Evolutionary conservation across 2,888 invertebrate species (phyloP).

Genomic region (Drosophila monieri): DNA sequence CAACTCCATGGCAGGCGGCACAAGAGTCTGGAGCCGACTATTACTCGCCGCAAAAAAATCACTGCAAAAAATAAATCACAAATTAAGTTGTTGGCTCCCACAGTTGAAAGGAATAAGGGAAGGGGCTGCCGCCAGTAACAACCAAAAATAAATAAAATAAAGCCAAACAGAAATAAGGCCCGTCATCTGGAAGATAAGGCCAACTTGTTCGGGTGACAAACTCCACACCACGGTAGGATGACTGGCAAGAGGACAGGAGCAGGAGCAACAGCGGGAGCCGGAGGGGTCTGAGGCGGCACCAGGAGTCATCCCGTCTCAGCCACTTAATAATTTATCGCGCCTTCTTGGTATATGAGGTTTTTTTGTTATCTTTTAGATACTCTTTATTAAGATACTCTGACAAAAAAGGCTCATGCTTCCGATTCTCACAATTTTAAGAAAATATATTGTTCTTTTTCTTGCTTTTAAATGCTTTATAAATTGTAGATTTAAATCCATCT

Average conservation of each 20-base stretch:
- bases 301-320: conserved; percentile 47
- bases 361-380: conserved; percentile 13
- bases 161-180: conserved; percentile 45
- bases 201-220: conserved; percentile 49
- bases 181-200: conserved; percentile 67
- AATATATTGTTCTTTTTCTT: not conserved
- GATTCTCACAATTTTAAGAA: not conserved
- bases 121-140: conserved; percentile 26
- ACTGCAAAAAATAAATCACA: conserved; percentile 65
- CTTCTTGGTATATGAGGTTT: conserved; percentile 40
- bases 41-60: conserved; percentile 11
- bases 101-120: conserved; percentile 66
- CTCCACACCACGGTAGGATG: conserved; percentile 51
- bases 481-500: too few relatives aligned
- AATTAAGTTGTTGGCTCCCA: conserved; percentile 80
- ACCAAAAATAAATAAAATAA: conserved; percentile 36
- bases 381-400: not conserved
- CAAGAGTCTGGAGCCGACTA: conserved; percentile 53
- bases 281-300: conserved; percentile 31
- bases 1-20: conserved; percentile 59
- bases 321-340: conserved; percentile 68
- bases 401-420: not conserved
- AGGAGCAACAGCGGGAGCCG: not conserved
- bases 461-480: not conserved
- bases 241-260: conserved; percentile 13